Evolutionary conservation across 2,888 invertebrate genomes (phyloP).

Genomic region (Dryomyza anilis): DNA sequence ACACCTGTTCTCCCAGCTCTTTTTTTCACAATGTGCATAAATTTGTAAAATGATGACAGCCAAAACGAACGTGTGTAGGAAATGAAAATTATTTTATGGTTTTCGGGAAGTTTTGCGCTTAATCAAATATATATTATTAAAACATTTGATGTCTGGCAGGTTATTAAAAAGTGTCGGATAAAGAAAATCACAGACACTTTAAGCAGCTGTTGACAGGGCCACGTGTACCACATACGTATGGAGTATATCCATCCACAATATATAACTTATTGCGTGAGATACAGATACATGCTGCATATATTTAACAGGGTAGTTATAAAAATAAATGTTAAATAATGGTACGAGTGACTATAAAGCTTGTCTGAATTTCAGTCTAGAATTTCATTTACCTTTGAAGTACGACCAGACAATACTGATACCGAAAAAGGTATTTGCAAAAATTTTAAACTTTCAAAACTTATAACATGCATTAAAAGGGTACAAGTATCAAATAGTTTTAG

Average conservation of each 20-base stretch:
- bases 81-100: constrained; percentile 20
- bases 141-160: background rate
- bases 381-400: too few relatives aligned
- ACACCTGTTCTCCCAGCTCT: too few relatives aligned
- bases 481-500: background rate
- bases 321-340: constrained; percentile 1
- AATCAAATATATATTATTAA: constrained; percentile 14
- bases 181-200: background rate
- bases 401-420: background rate
- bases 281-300: too few relatives aligned
- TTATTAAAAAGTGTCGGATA: constrained; percentile 16
- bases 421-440: background rate
- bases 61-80: constrained; percentile 16
- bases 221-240: too few relatives aligned
- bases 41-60: constrained; percentile 11
- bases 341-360: too few relatives aligned
- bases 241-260: too few relatives aligned
- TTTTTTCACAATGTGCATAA: too few relatives aligned
- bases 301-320: too few relatives aligned
- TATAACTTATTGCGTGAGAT: too few relatives aligned
- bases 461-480: background rate
- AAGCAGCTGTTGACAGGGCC: too few relatives aligned
- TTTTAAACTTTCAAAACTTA: background rate
- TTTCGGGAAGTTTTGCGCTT: background rate
- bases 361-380: background rate